Evolutionary conservation across 2,113 vertebrate species (phyloP).

Genomic region (Neopipo cinnamomea): DNA sequence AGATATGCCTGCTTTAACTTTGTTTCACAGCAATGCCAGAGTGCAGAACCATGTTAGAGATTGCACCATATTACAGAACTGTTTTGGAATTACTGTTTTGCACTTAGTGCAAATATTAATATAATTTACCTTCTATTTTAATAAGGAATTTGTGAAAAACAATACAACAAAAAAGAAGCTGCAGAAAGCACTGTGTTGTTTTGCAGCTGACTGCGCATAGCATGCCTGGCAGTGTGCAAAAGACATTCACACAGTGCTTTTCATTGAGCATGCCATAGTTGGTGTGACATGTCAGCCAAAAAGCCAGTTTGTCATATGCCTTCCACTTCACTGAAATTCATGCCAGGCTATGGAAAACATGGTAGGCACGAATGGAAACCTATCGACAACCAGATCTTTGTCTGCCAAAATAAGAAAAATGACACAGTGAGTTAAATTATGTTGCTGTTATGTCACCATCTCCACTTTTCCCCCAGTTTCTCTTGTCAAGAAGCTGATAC

Average conservation of each 20-base stretch:
- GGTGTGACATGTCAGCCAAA: constrained; percentile 35
- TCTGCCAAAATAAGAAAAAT: constrained; percentile 40
- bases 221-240: constrained; percentile 5
- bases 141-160: neutral
- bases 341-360: constrained; percentile 62
- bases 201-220: neutral
- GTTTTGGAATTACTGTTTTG: neutral
- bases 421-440: neutral
- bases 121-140: neutral
- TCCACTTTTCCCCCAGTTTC: neutral
- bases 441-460: neutral
- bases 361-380: constrained; percentile 62
- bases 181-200: neutral
- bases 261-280: constrained; percentile 35
- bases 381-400: constrained; percentile 2
- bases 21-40: neutral
- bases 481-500: neutral
- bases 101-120: neutral
- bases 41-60: neutral
- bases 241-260: constrained; percentile 36
- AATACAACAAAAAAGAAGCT: neutral
- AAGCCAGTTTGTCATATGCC: constrained; percentile 39
- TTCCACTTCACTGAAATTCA: constrained; percentile 22
- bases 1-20: neutral
- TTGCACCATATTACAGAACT: neutral